A percentile compares a stretch with the other conserved stretches of the same genome.
These are phyloP conservation scores for Podabrus alpinus DNA, from an alignment of 2,888 invertebrate species.

Conservation along the genomic window DNA sequence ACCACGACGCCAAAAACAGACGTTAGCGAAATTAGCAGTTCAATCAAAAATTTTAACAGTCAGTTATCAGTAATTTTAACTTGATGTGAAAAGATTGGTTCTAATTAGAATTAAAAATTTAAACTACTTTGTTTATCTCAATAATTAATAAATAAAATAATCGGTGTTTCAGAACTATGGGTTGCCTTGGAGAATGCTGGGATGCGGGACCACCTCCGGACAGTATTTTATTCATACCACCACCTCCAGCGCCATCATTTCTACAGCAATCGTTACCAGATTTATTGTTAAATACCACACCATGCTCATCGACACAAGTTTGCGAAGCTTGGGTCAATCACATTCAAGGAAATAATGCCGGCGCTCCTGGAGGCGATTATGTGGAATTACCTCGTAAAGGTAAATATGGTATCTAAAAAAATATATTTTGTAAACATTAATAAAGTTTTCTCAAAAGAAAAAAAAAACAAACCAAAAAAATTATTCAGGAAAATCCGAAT, in stretches of 20 bases:
- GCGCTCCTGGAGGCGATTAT: conserved; percentile 60
- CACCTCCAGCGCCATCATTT: conserved; percentile 82
- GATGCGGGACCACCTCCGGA: conserved; percentile 79
- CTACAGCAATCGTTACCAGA: conserved; percentile 59
- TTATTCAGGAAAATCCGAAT: not conserved
- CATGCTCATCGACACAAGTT: conserved; percentile 66
- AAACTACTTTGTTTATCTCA: too few relatives aligned
- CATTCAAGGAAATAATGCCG: conserved; percentile 38
- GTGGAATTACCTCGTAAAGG: conserved; percentile 81
- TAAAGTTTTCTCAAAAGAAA: not conserved
- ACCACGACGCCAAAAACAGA: too few relatives aligned
- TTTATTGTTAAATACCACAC: conserved; percentile 60
- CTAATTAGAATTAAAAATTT: too few relatives aligned
- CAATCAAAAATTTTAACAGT: too few relatives aligned
- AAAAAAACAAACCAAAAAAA: not conserved
- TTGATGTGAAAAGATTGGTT: too few relatives aligned
- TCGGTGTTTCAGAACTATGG: conserved; percentile 50
- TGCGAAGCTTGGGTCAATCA: conserved; percentile 61
- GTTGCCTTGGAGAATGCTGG: conserved; percentile 63
- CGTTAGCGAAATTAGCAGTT: too few relatives aligned
- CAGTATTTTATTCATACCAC: conserved; percentile 80
- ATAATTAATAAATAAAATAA: not conserved
- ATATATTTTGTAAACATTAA: not conserved
- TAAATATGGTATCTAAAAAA: conserved; percentile 44
- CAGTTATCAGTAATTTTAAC: too few relatives aligned